A percentile compares a stretch with the other conserved stretches of the same genome.
These are phyloP conservation scores for Kryptolebias marmoratus DNA, from an alignment of 2,113 vertebrate species.

Conservation along the genomic window DNA sequence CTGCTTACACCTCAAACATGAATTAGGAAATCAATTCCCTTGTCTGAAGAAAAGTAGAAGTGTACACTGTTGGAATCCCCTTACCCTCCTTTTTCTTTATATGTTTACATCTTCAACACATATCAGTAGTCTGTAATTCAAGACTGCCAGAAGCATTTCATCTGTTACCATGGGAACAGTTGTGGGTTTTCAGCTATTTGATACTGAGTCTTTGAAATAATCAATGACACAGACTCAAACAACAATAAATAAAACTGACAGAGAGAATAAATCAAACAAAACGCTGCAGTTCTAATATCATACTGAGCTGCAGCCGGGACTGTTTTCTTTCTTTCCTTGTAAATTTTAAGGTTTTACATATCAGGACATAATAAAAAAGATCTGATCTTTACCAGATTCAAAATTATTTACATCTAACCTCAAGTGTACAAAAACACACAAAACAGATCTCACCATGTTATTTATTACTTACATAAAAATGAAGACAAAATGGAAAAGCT, in stretches of 20 bases:
- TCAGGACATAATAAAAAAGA: too few relatives aligned
- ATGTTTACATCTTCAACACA: constrained; percentile 55
- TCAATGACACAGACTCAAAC: constrained; percentile 34
- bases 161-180: constrained; percentile 70
- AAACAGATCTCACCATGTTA: too few relatives aligned
- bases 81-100: constrained; percentile 39
- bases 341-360: neutral
- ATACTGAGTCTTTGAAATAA: constrained; percentile 56
- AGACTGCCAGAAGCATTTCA: constrained; percentile 44
- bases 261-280: constrained; percentile 13
- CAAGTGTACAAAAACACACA: too few relatives aligned
- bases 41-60: constrained; percentile 52
- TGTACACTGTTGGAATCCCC: constrained; percentile 44
- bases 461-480: too few relatives aligned
- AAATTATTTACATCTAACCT: too few relatives aligned
- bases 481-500: too few relatives aligned
- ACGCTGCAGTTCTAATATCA: constrained; percentile 5
- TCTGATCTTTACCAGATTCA: too few relatives aligned
- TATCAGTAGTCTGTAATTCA: constrained; percentile 51
- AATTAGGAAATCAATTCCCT: constrained; percentile 69
- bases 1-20: constrained; percentile 55
- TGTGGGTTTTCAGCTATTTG: constrained; percentile 57
- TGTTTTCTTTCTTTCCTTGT: neutral
- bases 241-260: constrained; percentile 48
- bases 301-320: neutral